These are phyloP conservation scores for Drosophila merina DNA, from an alignment of 2,888 invertebrate species.

Conservation along the genomic window DNA sequence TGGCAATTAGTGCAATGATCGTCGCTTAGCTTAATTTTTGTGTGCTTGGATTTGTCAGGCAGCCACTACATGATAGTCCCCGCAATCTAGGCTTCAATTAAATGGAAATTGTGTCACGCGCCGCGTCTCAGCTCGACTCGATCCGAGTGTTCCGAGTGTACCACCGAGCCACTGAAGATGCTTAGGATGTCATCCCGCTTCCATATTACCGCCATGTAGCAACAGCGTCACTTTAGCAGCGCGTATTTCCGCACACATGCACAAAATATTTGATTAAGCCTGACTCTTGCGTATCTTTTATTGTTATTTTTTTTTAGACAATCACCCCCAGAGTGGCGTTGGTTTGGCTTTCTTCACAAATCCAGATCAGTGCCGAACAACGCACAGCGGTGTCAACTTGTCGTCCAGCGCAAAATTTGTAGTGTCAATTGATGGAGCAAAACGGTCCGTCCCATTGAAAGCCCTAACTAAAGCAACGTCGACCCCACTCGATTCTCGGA, in stretches of 20 bases:
- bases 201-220: background rate
- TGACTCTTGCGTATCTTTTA: slow-evolving; percentile 61
- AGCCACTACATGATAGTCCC: slow-evolving; percentile 22
- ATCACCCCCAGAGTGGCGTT: slow-evolving; percentile 31
- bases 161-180: background rate
- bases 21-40: slow-evolving; percentile 22
- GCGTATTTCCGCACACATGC: slow-evolving; percentile 30
- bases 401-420: slow-evolving; percentile 46
- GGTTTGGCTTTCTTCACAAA: slow-evolving; percentile 30
- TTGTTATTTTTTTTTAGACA: slow-evolving; percentile 65
- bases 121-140: slow-evolving; percentile 22
- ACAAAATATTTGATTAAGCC: slow-evolving; percentile 69
- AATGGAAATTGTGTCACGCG: slow-evolving; percentile 72
- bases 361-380: slow-evolving; percentile 70
- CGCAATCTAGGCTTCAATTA: slow-evolving; percentile 69
- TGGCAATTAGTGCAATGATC: slow-evolving; percentile 61
- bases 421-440: background rate
- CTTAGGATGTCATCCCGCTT: background rate
- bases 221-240: slow-evolving; percentile 7
- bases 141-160: slow-evolving; percentile 2
- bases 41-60: slow-evolving; percentile 27
- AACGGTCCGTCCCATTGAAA: background rate
- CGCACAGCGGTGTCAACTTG: slow-evolving; percentile 52
- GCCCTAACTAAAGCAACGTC: slow-evolving; percentile 5
- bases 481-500: background rate